Evolutionary conservation across 2,113 vertebrate genomes (phyloP).

Genomic region (Tragelaphus imberbis): DNA sequence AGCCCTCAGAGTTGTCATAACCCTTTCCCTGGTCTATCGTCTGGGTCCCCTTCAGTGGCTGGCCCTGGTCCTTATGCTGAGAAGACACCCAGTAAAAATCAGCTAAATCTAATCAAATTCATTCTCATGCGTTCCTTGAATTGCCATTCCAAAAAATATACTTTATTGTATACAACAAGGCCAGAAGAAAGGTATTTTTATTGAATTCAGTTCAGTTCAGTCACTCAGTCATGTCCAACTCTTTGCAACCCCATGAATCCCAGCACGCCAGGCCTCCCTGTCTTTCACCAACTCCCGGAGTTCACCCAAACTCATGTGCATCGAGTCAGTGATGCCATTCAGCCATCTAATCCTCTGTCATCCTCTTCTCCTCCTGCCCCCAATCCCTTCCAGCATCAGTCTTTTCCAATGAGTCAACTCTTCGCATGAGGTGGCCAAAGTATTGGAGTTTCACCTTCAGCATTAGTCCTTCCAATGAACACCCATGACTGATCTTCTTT

Average conservation of each 20-base stretch:
- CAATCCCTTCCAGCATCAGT: too few species aligned
- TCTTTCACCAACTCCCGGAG: too few species aligned
- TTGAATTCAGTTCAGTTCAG: neutral
- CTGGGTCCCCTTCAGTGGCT: neutral
- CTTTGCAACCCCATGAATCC: rapidly evolving
- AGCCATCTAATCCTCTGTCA: too few species aligned
- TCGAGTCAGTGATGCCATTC: too few species aligned
- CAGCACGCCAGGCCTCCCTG: too few species aligned
- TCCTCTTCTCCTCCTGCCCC: too few species aligned
- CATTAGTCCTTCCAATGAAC: too few species aligned
- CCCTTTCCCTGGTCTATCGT: neutral
- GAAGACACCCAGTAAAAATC: neutral
- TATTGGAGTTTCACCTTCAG: too few species aligned
- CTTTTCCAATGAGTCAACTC: too few species aligned
- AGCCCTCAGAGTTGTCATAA: rapidly evolving
- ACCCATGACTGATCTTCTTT: too few species aligned
- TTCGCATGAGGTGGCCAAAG: too few species aligned
- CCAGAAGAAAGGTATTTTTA: neutral
- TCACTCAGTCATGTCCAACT: rapidly evolving
- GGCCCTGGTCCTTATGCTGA: neutral
- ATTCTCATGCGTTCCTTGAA: neutral
- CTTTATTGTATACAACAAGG: neutral
- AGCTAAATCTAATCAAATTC: neutral
- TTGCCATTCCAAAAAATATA: neutral
- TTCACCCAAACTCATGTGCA: too few species aligned